Evolutionary conservation across 2,888 invertebrate species (phyloP), one percentile per base, ranked within the genome.

Genomic region (Agrochola circellaris): DNA sequence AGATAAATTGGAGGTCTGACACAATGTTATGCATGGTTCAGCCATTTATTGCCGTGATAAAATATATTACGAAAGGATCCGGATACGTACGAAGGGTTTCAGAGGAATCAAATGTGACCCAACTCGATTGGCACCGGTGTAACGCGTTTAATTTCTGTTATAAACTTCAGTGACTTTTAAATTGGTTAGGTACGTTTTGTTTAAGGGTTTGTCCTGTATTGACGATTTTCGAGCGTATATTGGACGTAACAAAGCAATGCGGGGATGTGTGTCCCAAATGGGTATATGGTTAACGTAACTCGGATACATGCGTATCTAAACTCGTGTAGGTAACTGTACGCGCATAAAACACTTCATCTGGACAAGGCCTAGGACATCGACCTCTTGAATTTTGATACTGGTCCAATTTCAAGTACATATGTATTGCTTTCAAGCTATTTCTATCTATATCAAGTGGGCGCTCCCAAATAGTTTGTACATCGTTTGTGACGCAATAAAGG

Each of bases 1-100:
- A 93, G 90, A 94, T 94, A 95, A 94, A 95, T 94, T 95, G 93
- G 91, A 91, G 88, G 89, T 87, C 90, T 86, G 90, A 90, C 90
- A 90, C 90, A 87, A 84, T 89, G 89, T 89, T 90, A 88, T 90
- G 90, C 89, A 89, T 86, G 90, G 89, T 87, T 90, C 90, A 88
- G 89, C 87, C 90, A 90, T 91, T 92, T 91, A 91, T 91, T 90
- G 91, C 90, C 84, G 76, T 85, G 84, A 90, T 92, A 91, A 91
- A 93, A 90, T 89, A 88, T 87, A 82, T 86, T 81, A 81, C 64
- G 78, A 83, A 82, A 79, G 76, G 81, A 76, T 81, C 66, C 56
- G 83, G 64, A 62, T 13, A 61, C 65, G 78, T 13, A 61, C 65
- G 78, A 68, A 77, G 74, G 84, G 72, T 76, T 76, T 42, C 61